Base-by-base conservation (phyloP, 2,797 vertebrate species). In the Argentina silus region DNA sequence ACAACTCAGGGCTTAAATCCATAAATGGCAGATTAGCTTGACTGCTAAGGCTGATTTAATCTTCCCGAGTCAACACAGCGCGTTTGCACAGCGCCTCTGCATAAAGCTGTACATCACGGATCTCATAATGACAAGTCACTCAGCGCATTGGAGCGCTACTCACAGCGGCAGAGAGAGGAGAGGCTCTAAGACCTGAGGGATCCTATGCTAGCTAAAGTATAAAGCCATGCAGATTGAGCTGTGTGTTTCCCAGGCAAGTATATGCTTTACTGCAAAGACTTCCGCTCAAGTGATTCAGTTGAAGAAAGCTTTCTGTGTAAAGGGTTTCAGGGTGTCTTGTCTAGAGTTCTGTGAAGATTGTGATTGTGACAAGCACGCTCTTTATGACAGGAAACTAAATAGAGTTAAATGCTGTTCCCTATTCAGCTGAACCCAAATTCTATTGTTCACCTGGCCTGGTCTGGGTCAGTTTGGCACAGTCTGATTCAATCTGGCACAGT, bases 81-180 rank as follows among this genome's bases (percentile, higher is more conserved):
- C 27, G 27, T 36, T 4, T 36, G 2, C 27, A 4, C 27, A 12
- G 7, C 3, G 14, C 6, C 2, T 53, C 76, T 82, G 83, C 84
- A 79, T 85, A 85, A 53, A 83, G 79, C 81, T 87, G 69, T 80
- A 81, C 75, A 74, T 89, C 79, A 87, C 59, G 76, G 81, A 70
- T 69, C 70, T 66, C 12, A 74, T 85, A 82, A 86, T 85, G 77
- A 90, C 81, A 81, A 87, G 77, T 81, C 81, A 74, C 61, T 84
- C 78, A 60, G 57, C 5, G 23, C 57, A 69, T 85, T 86, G 80
- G 75, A 81, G 60, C 27, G 1, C 27, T 36, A 36, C 27, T 67
- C 47, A 67, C 43, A 21, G 9, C 62, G 27, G 68, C n/a, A 56
- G 70, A 74, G 74, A 10, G 57, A 12, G 56, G 74, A 12, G 57